Percentiles rank a stretch among this genome's conserved stretches.
These are phyloP conservation scores for Ophion costatus DNA, from an alignment of 2,888 invertebrate genomes.

Conservation along the genomic window DNA sequence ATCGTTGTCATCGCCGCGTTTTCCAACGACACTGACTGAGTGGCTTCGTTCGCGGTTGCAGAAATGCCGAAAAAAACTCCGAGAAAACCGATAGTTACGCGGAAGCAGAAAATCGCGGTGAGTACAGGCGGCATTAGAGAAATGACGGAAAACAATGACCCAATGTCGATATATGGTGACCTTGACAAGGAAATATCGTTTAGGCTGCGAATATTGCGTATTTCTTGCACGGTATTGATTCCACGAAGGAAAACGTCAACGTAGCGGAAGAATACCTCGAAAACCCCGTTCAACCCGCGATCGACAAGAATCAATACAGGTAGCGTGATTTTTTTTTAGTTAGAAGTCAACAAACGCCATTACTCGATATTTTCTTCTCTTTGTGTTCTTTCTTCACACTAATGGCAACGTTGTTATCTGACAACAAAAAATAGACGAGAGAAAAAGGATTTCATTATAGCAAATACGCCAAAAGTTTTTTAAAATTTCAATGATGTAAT, in stretches of 20 bases:
- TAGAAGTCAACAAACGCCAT: no score
- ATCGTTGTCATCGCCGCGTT: neutral
- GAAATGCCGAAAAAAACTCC: conserved; percentile 31
- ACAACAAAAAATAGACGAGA: neutral
- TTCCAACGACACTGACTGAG: neutral
- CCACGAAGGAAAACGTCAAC: neutral
- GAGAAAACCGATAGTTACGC: conserved; percentile 22
- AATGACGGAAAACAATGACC: neutral
- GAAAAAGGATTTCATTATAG: neutral
- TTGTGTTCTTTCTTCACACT: neutral
- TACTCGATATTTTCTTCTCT: no score
- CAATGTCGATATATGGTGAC: neutral
- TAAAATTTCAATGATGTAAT: no score
- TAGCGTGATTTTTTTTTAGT: conserved; percentile 73
- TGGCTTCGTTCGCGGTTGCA: neutral
- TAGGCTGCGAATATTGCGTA: conserved; percentile 5
- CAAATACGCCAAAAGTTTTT: neutral
- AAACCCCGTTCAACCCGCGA: conserved; percentile 89
- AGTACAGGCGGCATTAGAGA: neutral
- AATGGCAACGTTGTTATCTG: neutral
- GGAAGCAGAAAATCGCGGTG: conserved; percentile 31
- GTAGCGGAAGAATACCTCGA: conserved; percentile 74
- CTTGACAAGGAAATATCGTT: neutral
- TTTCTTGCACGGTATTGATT: neutral
- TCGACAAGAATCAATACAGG: conserved; percentile 92